These are phyloP conservation scores for Pseudomyrmex gracilis DNA, from an alignment of 1,140 invertebrate species.

Conservation along the genomic window DNA sequence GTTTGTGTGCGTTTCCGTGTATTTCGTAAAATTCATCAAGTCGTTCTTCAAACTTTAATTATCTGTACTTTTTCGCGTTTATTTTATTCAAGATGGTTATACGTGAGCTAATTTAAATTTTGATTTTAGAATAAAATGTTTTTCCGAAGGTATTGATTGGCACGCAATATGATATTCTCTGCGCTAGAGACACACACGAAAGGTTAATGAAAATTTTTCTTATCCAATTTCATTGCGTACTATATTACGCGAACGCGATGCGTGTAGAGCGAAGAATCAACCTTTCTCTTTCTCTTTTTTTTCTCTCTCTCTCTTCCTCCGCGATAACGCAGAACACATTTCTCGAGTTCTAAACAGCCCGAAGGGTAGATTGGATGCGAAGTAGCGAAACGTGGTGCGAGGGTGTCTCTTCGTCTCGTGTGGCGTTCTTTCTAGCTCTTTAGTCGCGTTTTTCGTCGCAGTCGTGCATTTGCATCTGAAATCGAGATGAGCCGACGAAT, in stretches of 20 bases:
- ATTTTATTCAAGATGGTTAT: background rate
- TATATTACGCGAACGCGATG: slow-evolving; percentile 15
- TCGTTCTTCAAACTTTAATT: background rate
- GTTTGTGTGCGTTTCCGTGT: background rate
- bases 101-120: slow-evolving; percentile 8
- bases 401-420: slow-evolving; percentile 13
- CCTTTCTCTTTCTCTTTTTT: background rate
- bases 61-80: background rate
- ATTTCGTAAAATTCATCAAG: background rate
- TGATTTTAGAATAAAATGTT: background rate
- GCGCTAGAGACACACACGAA: slow-evolving; percentile 5
- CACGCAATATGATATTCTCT: background rate
- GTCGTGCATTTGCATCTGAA: slow-evolving; percentile 81
- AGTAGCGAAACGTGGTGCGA: slow-evolving; percentile 47
- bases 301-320: no score
- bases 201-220: slow-evolving; percentile 51
- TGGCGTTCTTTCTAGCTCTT: slow-evolving; percentile 38
- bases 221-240: background rate
- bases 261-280: slow-evolving; percentile 35
- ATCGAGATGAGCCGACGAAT: slow-evolving; percentile 79
- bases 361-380: slow-evolving; percentile 55
- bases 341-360: background rate
- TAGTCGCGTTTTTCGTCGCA: slow-evolving; percentile 63
- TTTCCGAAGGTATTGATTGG: background rate
- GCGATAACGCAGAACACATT: slow-evolving; percentile 47